Base-by-base conservation (phyloP, 2,888 invertebrate genomes). In the Agrotis puta region DNA sequence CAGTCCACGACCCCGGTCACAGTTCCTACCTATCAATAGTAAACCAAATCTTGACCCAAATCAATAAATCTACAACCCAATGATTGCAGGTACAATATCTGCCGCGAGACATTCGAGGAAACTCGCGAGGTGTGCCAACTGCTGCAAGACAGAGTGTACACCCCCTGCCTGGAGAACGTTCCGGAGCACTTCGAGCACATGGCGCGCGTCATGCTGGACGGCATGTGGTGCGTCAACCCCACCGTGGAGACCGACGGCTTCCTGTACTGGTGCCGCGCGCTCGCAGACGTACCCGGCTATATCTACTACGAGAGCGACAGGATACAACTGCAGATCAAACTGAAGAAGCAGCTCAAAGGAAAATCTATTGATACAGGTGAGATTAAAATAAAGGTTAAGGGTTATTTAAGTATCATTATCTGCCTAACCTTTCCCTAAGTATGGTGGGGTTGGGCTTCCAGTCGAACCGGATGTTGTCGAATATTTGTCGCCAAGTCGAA, bases 221-320 rank as follows among this genome's bases (percentile, higher is more conserved):
- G 98, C 0, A 92, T 98, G 88, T 97, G 97, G 97, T 96, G 96
- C 5, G 93, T 98, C 56, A 97, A 97, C 89, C 97, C 98, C 48
- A 93, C 98, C 0, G 93, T 97, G 9, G 94, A 97, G 53, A 70
- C 87, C 0, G 90, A 92, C 0, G 91, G 91, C 2, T 97, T 97
- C 86, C 87, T 97, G 18, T 97, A 96, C 85, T 96, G 96, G 83
- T 96, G 97, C 9, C 93, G 89, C 33, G 90, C 96, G 43, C 82
- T 97, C 64, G 96, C 97, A 0, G 96, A 96, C 27, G 96, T 97
- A 1, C 95, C 96, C 7, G 97, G 97, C 0, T 97, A 97, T 74
- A 91, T 97, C 45, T 96, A 95, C 83, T 94, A 89, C 0, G 94
- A 95, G 81, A 67, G 63, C 0, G 94, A 95, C 3, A 90, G 94